Base-by-base conservation (phyloP, 1,140 invertebrate species). In the Drosophila willistoni region DNA sequence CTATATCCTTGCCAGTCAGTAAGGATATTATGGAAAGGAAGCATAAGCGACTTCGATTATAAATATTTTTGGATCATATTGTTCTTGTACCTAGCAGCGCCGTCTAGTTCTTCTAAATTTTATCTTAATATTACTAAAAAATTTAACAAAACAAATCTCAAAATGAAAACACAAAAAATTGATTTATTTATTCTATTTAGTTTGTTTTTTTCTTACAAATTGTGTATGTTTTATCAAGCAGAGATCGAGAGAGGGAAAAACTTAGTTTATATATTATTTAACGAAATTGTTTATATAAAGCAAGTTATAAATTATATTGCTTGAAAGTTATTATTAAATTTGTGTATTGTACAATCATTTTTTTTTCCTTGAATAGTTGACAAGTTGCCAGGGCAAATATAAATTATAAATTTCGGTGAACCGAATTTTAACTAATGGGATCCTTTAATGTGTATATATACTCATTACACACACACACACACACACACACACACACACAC, bases 391-490 rank as follows among this genome's bases (percentile, higher is more conserved):
- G 17, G 7, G 3, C 17, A 47, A 7, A 44, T 7, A 17, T 17
- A n/a, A n/a, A n/a, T n/a, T n/a, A 17, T 44, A 14, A 14, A 9
- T 9, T 9, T 9, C 33, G 33, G 17, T 51, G 1, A 9, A 51
- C 44, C 2, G 44, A 51, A 51, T 29, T 6, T 6, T 29, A 7
- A 9, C 44, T 51, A 22, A 9, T 6, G 2, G 42, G 4, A 51
- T 51, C 10, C 17, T 33, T 64, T 34, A 51, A 34, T 51, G 42
- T 64, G 25, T 64, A 64, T 13, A 64, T 51, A 47, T 47, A 60
- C 36, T 63, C 25, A 33, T 22, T 51, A 22, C 19, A 22, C 19
- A 22, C 19, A 22, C 19, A 22, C 19, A 19, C 19, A 19, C 19
- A 19, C 19, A 19, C 1, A 19, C 19, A 19, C 3, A 25, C 25